These are phyloP conservation scores for Drosophila rufa DNA, from an alignment of 1,140 invertebrate genomes.

Conservation along the genomic window DNA sequence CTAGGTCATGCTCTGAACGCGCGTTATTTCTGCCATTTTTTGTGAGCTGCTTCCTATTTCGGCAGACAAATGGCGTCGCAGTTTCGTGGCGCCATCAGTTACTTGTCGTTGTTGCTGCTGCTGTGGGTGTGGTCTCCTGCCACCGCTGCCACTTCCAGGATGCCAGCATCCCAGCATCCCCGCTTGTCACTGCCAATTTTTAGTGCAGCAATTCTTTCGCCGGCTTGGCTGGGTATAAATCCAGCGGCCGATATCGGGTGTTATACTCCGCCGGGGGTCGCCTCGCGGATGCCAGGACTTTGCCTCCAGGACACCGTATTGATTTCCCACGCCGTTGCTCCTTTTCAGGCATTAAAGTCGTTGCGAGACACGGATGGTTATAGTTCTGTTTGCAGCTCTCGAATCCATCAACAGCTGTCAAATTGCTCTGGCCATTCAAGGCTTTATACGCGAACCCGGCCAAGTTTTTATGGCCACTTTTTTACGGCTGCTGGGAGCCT, in stretches of 20 bases:
- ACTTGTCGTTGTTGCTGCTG: slow-evolving; percentile 9
- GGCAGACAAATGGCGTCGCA: slow-evolving; percentile 77
- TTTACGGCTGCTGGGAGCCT: slow-evolving; percentile 1
- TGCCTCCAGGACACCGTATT: slow-evolving; percentile 41
- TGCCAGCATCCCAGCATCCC: slow-evolving; percentile 22
- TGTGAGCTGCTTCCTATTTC: slow-evolving; percentile 54
- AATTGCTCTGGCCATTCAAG: slow-evolving; percentile 40
- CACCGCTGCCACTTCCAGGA: slow-evolving; percentile 26
- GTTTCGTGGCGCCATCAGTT: slow-evolving; percentile 67
- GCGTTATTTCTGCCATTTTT: slow-evolving; percentile 44
- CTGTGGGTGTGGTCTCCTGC: slow-evolving; percentile 5
- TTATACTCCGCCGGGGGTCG: neutral
- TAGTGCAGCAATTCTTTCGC: slow-evolving; percentile 59
- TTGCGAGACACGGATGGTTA: slow-evolving; percentile 24
- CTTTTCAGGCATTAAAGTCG: slow-evolving; percentile 58
- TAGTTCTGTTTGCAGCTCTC: slow-evolving; percentile 47
- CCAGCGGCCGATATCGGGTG: slow-evolving; percentile 31
- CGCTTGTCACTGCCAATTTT: slow-evolving; percentile 71
- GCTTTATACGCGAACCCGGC: slow-evolving; percentile 23
- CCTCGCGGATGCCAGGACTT: neutral
- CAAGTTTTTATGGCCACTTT: slow-evolving; percentile 31
- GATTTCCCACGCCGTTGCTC: slow-evolving; percentile 49
- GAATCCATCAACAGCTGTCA: slow-evolving; percentile 70
- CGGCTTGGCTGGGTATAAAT: slow-evolving; percentile 59
- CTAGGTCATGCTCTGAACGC: slow-evolving; percentile 59